A percentile compares a stretch with the other conserved stretches of the same genome.
Evolutionary conservation across 1,140 invertebrate species (phyloP).

Genomic region (Hyphantria cunea): DNA sequence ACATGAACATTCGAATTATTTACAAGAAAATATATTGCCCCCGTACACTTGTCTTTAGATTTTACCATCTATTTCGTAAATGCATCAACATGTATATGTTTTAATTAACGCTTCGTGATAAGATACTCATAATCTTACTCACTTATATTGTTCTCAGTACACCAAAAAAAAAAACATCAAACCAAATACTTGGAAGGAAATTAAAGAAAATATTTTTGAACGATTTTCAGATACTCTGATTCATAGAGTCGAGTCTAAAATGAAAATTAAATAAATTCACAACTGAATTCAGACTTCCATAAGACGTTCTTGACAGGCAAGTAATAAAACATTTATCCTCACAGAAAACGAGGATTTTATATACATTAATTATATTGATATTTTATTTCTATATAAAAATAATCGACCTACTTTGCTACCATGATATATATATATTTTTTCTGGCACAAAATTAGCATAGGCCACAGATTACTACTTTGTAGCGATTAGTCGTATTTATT

Average conservation of each 20-base stretch:
- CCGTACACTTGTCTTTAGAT: conserved; percentile 2
- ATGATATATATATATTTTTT: background rate
- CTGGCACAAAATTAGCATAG: conserved; percentile 1
- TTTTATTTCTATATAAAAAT: conserved; percentile 1
- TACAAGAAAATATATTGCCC: background rate
- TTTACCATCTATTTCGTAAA: conserved; percentile 4
- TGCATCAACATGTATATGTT: conserved; percentile 7
- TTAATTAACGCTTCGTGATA: background rate
- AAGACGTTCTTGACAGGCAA: conserved; percentile 16
- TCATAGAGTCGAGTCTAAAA: background rate
- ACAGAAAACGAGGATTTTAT: too few species aligned
- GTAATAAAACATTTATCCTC: too few species aligned
- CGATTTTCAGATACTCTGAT: background rate
- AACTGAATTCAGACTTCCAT: conserved; percentile 8
- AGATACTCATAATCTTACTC: conserved; percentile 4
- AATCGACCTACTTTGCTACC: background rate
- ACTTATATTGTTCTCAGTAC: background rate
- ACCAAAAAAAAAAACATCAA: background rate
- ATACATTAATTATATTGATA: background rate
- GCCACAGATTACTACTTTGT: background rate
- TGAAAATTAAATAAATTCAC: conserved; percentile 2
- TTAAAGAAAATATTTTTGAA: background rate
- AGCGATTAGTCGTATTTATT: too few species aligned
- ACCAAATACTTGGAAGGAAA: too few species aligned
- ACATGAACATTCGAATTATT: background rate